Evolutionary conservation across 2,888 invertebrate genomes (phyloP).

Genomic region (Dione juno): DNA sequence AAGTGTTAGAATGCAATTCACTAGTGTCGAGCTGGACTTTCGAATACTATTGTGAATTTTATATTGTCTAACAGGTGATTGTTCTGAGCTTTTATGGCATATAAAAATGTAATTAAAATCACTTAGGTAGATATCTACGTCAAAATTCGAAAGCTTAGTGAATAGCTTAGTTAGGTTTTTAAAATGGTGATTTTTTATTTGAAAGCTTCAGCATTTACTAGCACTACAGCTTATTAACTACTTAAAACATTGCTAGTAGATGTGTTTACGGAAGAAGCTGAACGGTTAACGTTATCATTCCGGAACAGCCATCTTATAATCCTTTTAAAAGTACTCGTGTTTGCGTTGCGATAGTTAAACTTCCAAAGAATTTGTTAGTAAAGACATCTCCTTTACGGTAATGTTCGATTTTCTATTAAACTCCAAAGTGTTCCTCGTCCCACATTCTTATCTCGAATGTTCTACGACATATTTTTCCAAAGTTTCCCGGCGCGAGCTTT

Average conservation of each 20-base stretch:
- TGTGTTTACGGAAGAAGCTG: conserved; percentile 28
- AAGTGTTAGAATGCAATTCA: conserved; percentile 54
- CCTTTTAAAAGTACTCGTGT: conserved; percentile 48
- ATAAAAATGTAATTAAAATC: conserved; percentile 33
- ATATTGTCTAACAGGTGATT: conserved; percentile 35
- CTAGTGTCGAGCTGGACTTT: conserved; percentile 56
- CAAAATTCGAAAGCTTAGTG: conserved; percentile 5
- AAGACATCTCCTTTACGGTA: conserved; percentile 82
- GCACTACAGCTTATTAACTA: conserved; percentile 26
- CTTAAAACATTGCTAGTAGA: conserved; percentile 24
- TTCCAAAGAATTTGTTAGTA: conserved; percentile 80
- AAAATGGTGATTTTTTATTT: conserved; percentile 6
- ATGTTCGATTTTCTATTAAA: conserved; percentile 85
- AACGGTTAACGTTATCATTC: conserved; percentile 36
- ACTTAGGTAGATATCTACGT: not conserved
- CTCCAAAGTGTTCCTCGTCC: conserved; percentile 82
- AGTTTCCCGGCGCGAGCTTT: conserved; percentile 83
- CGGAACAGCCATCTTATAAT: conserved; percentile 45
- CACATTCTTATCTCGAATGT: conserved; percentile 83
- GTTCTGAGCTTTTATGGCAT: conserved; percentile 26
- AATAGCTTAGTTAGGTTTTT: not conserved
- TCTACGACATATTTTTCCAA: conserved; percentile 84
- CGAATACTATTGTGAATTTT: conserved; percentile 45
- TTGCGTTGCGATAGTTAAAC: conserved; percentile 60
- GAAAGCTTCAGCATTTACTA: conserved; percentile 25